Conservation (phyloP, 2,113 vertebrate species). For the Cepphus grylle region DNA sequence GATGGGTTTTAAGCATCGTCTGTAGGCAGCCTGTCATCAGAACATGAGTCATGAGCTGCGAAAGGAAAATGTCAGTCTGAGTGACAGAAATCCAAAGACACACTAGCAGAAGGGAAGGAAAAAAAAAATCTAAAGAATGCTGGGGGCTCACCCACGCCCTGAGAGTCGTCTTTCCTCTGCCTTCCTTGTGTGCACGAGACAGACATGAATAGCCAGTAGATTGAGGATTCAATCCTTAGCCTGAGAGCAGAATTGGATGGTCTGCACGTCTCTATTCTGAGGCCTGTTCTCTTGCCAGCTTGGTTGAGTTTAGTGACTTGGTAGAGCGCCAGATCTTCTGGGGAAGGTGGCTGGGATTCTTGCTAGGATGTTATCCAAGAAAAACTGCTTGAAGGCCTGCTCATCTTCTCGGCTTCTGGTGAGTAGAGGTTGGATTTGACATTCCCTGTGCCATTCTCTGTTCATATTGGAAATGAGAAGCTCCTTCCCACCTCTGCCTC, state of each 20-base stretch:
- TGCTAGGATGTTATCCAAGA: constrained; percentile 57
- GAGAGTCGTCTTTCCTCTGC: constrained; percentile 24
- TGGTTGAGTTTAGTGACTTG: constrained; percentile 31
- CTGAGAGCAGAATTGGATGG: constrained; percentile 2
- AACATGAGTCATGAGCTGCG: constrained; percentile 56
- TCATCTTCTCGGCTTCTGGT: constrained; percentile 42
- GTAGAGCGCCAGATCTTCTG: constrained; percentile 53
- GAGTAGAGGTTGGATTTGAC: constrained; percentile 38
- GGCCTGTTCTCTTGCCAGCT: constrained; percentile 39
- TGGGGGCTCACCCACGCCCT: constrained; percentile 45
- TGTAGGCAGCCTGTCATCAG: constrained; percentile 58
- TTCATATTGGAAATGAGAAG: neutral
- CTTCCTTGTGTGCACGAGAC: constrained; percentile 22
- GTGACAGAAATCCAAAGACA: constrained; percentile 57
- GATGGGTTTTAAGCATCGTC: constrained; percentile 63
- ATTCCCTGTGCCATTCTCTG: constrained; percentile 23
- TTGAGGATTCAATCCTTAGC: constrained; percentile 7
- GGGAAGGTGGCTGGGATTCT: constrained; percentile 53
- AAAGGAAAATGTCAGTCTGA: constrained; percentile 62
- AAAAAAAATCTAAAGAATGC: constrained; percentile 14
- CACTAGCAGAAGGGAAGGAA: constrained; percentile 21
- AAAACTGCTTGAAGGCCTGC: constrained; percentile 49
- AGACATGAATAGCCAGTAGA: constrained; percentile 41
- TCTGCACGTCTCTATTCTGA: constrained; percentile 27
- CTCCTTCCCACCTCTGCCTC: constrained; percentile 48